Evolutionary conservation across 2,888 invertebrate genomes (phyloP), one percentile per base, ranked within the genome.

Genomic region (Zootermopsis nevadensis): DNA sequence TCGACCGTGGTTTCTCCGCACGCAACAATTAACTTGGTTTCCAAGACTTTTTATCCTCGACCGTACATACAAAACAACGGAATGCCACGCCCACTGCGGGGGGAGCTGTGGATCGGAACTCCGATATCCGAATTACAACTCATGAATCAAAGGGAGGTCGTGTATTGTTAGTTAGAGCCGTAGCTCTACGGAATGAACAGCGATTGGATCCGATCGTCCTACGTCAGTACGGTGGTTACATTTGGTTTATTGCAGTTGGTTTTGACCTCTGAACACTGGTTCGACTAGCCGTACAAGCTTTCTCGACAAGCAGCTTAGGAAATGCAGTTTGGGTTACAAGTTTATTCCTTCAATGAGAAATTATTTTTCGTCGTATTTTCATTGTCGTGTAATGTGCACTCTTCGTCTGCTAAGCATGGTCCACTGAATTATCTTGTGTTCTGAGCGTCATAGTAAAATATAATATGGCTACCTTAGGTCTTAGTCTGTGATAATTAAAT

Each of bases 21-120:
- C 69, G 69, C 69, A 69, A 69, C 69, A 69, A 69, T 69, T 69
- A 69, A 60, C 60, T 60, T 27, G 60, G 60, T 27, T 60, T 60
- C 60, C 60, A 7, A 60, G 60, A 60, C 60, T 60, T 60, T 60
- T 60, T 60, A n/a, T n/a, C n/a, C 60, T 60, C 60, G n/a, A n/a
- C n/a, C n/a, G 60, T 60, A 60, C 60, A 27, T 7, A 27, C 60
- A 27, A 6, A 60, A 60, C 60, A 60, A 60, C 2, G n/a, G 27
- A 69, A 30, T 69, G 33, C 69, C 69, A 69, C 69, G 15, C 69
- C 69, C 69, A 69, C 33, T 8, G 30, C 69, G 69, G 31, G 69
- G 69, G 33, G 15, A n/a, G n/a, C n/a, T n/a, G 69, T 6, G 33
- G 60, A 60, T 60, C n/a, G n/a, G n/a, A 60, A 60, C 27, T 27